phyloP scores from a whole-genome alignment of 2,113 vertebrate species.

The Sceloporus undulatus region DNA sequence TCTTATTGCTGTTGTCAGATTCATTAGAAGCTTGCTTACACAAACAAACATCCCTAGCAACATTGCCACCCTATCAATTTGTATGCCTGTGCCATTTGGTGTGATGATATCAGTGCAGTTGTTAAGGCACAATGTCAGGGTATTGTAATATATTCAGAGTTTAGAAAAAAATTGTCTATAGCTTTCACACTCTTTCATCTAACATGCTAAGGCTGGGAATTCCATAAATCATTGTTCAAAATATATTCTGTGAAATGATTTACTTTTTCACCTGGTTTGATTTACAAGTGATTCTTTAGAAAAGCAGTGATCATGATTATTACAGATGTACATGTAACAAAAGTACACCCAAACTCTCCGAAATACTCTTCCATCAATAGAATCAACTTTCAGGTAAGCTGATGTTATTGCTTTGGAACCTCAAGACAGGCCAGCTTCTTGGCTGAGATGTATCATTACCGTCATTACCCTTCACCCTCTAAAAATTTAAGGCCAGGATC shows the following conservation, averaged over 20 bases:
- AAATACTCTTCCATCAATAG: no score
- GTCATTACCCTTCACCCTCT: no score
- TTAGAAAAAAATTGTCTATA: neutral
- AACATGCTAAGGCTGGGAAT: neutral
- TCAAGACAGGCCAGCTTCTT: no score
- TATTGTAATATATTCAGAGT: neutral
- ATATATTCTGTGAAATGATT: slow-evolving; percentile 23
- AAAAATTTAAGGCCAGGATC: no score
- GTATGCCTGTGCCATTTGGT: slow-evolving; percentile 37
- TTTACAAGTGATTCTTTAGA: slow-evolving; percentile 40
- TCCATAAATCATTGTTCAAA: neutral
- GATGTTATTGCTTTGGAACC: no score
- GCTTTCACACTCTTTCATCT: neutral
- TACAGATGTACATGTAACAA: no score
- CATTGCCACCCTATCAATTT: slow-evolving; percentile 46
- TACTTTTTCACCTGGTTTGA: neutral
- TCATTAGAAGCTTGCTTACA: slow-evolving; percentile 65
- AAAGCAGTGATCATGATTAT: slow-evolving; percentile 55
- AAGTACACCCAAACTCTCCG: no score
- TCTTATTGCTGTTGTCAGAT: slow-evolving; percentile 41
- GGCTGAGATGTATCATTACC: no score
- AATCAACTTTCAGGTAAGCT: no score
- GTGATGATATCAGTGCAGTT: slow-evolving; percentile 48
- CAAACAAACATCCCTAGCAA: slow-evolving; percentile 59
- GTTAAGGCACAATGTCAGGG: slow-evolving; percentile 16